These are phyloP conservation scores for Bellardia pandia DNA, from an alignment of 2,888 invertebrate genomes.

Conservation along the genomic window DNA sequence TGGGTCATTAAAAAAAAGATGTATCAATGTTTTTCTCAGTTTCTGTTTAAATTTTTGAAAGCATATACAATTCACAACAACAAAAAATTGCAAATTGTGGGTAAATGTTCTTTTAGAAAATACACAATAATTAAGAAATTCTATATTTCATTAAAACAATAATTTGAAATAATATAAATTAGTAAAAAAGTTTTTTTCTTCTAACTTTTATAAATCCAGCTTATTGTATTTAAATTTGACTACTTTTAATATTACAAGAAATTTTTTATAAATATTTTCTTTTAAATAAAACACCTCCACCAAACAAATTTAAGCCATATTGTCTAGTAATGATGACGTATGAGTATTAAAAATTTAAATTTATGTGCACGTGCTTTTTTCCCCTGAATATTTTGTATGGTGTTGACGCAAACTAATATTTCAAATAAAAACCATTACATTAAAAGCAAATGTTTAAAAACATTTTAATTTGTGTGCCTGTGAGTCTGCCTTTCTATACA, in stretches of 20 bases:
- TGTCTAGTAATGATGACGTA: background rate
- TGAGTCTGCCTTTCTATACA: background rate
- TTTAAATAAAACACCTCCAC: too few relatives aligned
- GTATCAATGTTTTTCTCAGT: constrained; percentile 15
- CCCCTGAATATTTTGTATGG: background rate
- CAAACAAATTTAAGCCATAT: too few relatives aligned
- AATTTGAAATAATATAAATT: too few relatives aligned
- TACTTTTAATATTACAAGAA: too few relatives aligned
- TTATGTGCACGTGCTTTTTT: background rate
- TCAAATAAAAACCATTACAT: background rate
- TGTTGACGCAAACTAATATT: background rate
- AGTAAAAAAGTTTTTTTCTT: too few relatives aligned
- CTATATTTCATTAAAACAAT: too few relatives aligned
- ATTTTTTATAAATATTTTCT: too few relatives aligned
- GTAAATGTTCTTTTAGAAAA: background rate
- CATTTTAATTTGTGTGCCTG: background rate
- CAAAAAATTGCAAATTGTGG: background rate
- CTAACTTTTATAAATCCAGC: too few relatives aligned
- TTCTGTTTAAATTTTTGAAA: constrained; percentile 27
- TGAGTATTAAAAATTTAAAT: constrained; percentile 16
- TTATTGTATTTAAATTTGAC: too few relatives aligned
- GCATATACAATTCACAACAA: background rate
- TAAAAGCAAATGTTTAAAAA: background rate
- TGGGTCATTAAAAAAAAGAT: constrained; percentile 47
- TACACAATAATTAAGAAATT: background rate